Percentiles rank a stretch among this genome's conserved stretches.
Conservation (phyloP, 2,113 vertebrate species). For the Podiceps cristatus region DNA sequence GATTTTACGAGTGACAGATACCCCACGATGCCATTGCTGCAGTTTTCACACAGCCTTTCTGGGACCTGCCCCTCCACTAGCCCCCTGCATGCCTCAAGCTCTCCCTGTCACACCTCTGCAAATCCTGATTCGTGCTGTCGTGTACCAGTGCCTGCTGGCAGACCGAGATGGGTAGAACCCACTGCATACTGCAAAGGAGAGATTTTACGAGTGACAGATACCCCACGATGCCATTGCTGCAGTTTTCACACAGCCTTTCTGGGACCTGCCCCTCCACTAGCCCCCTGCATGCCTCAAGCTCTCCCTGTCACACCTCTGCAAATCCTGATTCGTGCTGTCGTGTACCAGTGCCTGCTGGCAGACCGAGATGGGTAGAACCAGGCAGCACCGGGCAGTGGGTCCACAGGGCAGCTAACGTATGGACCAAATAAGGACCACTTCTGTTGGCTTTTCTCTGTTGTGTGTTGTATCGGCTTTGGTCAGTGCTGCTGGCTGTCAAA, state of each 20-base stretch:
- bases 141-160: neutral
- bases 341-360: neutral
- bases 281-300: neutral
- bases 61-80: neutral
- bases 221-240: too few relatives aligned
- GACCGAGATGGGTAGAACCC: neutral
- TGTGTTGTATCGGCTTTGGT: neutral
- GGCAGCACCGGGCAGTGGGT: fast-evolving
- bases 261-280: neutral
- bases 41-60: neutral
- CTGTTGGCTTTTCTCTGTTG: neutral
- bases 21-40: neutral
- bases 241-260: too few relatives aligned
- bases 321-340: neutral
- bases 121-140: neutral
- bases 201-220: too few relatives aligned
- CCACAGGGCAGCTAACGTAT: neutral
- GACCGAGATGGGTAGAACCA: neutral
- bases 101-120: neutral
- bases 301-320: neutral
- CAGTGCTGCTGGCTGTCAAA: neutral
- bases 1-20: neutral
- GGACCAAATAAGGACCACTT: neutral
- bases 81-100: neutral
- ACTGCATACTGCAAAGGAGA: too few relatives aligned